Evolutionary conservation across 2,797 vertebrate species (phyloP), one percentile per base, ranked within the genome.

Genomic region (Holocentrus rufus): DNA sequence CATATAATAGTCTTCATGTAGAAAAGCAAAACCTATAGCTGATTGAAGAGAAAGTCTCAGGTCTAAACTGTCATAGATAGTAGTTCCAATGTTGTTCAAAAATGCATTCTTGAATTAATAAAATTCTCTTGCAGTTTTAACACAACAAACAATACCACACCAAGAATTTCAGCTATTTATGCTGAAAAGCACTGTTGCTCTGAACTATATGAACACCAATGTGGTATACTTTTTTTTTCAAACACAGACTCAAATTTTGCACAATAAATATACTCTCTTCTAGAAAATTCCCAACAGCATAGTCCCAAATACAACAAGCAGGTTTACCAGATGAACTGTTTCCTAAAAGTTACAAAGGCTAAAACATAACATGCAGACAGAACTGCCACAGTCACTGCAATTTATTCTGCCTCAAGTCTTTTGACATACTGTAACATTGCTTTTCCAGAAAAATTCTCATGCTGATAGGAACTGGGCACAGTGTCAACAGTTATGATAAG

Each of bases 141-240:
- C 65, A 84, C 65, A 75, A 85, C 67, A 83, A 89, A 85, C 84
- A 82, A 86, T 83, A 86, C 82, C 85, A 89, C 82, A 88, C 68
- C 55, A 82, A 68, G 34, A 58, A 53, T 81, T 84, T 73, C 87
- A 83, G 87, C 82, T 78, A 63, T 79, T 83, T 78, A 79, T 71
- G 87, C 82, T 83, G 85, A 87, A 87, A 78, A 64, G 54, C 84
- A 85, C 76, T 75, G 82, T 72, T 88, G 77, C 83, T 87, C 76
- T 77, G 76, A 83, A 81, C 86, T 88, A 85, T 88, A 87, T 80
- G 85, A 91, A 92, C 89, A 92, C 89, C 90, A 90, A 91, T 87
- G 87, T 92, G 87, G 87, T 88, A 87, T 91, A 89, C 80, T 18
- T 36, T 52, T 60, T 44, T 74, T 82, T 71, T 70, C 57, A 77